Conservation (phyloP, 2,113 vertebrate species). For the Oreochromis aureus region DNA sequence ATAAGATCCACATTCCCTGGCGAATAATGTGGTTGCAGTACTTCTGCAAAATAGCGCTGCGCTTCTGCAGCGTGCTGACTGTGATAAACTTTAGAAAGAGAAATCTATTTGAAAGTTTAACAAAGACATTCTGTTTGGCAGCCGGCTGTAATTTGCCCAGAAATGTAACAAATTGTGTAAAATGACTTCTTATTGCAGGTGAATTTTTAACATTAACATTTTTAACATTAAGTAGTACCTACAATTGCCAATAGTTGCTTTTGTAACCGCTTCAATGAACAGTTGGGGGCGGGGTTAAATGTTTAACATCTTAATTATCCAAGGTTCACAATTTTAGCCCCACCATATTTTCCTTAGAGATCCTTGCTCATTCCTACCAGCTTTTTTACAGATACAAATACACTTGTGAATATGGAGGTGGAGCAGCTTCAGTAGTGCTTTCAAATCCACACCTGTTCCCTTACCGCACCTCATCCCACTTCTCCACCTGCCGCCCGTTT, state of each 20-base stretch:
- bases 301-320: background rate
- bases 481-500: background rate
- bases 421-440: background rate
- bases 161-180: background rate
- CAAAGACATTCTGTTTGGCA: background rate
- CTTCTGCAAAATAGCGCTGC: background rate
- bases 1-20: background rate
- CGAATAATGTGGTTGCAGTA: background rate
- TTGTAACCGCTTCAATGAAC: background rate
- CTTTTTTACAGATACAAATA: background rate
- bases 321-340: background rate
- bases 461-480: background rate
- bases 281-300: background rate
- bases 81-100: background rate
- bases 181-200: background rate
- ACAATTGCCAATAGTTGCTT: background rate
- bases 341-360: background rate
- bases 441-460: background rate
- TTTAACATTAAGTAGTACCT: background rate
- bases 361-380: background rate
- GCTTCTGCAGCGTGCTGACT: background rate
- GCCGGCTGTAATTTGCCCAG: background rate
- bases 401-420: background rate
- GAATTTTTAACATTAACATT: background rate
- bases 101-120: background rate